Conservation (phyloP, 2,888 invertebrate species). For the Drosophila subsilvestris region DNA sequence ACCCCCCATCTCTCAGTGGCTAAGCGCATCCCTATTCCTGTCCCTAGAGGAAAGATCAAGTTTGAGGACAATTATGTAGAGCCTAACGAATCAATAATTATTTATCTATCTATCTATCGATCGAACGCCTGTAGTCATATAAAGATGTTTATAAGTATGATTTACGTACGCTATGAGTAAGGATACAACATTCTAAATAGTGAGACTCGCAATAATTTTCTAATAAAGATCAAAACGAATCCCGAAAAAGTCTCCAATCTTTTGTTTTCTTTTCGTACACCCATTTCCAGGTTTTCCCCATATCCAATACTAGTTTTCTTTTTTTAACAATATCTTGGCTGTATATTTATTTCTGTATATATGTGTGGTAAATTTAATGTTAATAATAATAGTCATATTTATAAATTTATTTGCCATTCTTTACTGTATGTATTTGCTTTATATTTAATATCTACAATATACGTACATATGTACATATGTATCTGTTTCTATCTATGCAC, state of each 20-base stretch:
- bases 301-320: neutral
- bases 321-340: conserved; percentile 21
- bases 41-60: conserved; percentile 8
- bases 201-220: conserved; percentile 65
- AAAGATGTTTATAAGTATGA: conserved; percentile 48
- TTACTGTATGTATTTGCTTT: conserved; percentile 51
- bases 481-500: conserved; percentile 1
- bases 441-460: conserved; percentile 65
- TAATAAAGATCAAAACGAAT: conserved; percentile 40
- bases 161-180: conserved; percentile 50
- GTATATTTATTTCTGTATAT: conserved; percentile 22
- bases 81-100: conserved; percentile 35
- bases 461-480: neutral
- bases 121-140: conserved; percentile 64
- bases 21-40: neutral
- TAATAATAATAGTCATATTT: conserved; percentile 42
- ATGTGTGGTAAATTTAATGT: conserved; percentile 26
- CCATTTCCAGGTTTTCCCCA: neutral
- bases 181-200: conserved; percentile 48
- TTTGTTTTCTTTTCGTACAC: conserved; percentile 14
- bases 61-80: conserved; percentile 13
- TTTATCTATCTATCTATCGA: conserved; percentile 13
- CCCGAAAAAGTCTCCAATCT: conserved; percentile 13
- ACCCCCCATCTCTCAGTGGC: neutral
- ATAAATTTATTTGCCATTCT: conserved; percentile 46